A percentile compares a stretch with the other conserved stretches of the same genome.
Conservation (phyloP, 1,140 invertebrate genomes). For the Drosophila varians region DNA sequence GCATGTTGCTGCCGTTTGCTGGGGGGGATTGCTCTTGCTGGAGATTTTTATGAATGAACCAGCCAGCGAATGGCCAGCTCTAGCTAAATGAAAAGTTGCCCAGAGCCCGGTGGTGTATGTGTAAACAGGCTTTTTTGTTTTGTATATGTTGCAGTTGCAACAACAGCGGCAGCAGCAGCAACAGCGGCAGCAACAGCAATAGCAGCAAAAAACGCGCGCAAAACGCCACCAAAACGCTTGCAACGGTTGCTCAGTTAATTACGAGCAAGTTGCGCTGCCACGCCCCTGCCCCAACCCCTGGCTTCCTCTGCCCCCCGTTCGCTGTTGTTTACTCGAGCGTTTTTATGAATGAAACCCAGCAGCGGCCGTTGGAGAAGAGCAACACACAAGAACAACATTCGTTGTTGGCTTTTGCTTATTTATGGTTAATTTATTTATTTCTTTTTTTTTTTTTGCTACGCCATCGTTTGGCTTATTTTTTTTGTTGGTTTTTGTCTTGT, state of each 20-base stretch:
- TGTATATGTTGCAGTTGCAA: conserved; percentile 6
- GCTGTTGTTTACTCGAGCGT: conserved; percentile 54
- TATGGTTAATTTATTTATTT: conserved; percentile 76
- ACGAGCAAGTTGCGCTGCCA: conserved; percentile 42
- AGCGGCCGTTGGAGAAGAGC: not conserved
- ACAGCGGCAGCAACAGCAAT: too few species aligned
- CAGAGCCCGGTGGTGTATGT: not conserved
- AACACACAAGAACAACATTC: conserved; percentile 19
- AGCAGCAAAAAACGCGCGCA: conserved; percentile 23
- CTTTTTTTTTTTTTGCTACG: conserved; percentile 21
- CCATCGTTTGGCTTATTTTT: conserved; percentile 27
- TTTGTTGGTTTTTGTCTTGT: not conserved
- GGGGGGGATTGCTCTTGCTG: too few species aligned
- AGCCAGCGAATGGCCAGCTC: conserved; percentile 63
- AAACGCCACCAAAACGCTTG: conserved; percentile 35
- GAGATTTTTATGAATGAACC: conserved; percentile 75
- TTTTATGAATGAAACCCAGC: conserved; percentile 46
- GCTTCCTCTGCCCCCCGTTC: not conserved
- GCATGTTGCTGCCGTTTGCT: conserved; percentile 30
- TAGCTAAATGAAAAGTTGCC: conserved; percentile 52
- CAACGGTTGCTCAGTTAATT: conserved; percentile 29
- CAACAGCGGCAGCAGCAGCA: conserved; percentile 6
- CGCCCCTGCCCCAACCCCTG: conserved; percentile 13
- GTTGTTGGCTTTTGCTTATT: conserved; percentile 61
- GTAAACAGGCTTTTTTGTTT: conserved; percentile 33